Percentiles rank a stretch among this genome's conserved stretches.
Conservation (phyloP, 2,888 invertebrate genomes). For the Octodonta nipae region DNA sequence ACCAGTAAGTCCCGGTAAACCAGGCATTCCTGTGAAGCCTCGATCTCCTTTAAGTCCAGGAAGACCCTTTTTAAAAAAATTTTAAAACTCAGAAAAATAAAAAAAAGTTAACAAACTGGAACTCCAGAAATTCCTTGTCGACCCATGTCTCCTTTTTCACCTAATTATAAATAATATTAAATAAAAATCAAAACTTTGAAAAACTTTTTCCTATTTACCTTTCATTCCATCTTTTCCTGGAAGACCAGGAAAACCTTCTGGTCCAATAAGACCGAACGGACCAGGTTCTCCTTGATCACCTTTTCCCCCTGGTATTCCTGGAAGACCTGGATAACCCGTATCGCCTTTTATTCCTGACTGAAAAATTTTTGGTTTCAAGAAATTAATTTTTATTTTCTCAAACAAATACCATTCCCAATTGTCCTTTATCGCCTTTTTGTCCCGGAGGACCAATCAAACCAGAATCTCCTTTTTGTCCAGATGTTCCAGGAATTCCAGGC, state of each 20-base stretch:
- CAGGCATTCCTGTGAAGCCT: conserved; percentile 62
- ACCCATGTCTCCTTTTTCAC: conserved; percentile 50
- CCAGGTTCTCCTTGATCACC: conserved; percentile 53
- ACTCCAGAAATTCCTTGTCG: conserved; percentile 36
- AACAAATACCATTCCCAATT: conserved; percentile 57
- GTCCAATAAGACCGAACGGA: conserved; percentile 53
- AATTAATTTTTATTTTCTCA: too few relatives aligned
- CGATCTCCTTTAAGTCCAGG: conserved; percentile 71
- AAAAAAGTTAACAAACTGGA: too few relatives aligned
- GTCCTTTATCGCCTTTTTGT: conserved; percentile 59
- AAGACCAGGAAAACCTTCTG: conserved; percentile 52
- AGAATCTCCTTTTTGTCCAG: conserved; percentile 56
- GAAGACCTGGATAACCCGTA: conserved; percentile 53
- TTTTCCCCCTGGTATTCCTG: conserved; percentile 48
- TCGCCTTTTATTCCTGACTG: conserved; percentile 70
- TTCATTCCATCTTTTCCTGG: conserved; percentile 54
- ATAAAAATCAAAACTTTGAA: too few relatives aligned
- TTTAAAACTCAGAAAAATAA: too few relatives aligned
- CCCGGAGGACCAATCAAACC: conserved; percentile 75
- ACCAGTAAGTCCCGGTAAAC: conserved; percentile 62
- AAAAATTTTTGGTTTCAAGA: too few relatives aligned
- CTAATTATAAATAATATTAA: too few relatives aligned
- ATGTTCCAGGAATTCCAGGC: conserved; percentile 50
- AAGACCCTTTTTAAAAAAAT: conserved; percentile 58
- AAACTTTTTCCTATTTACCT: too few relatives aligned